Evolutionary conservation across 1,140 invertebrate species (phyloP).

Genomic region (Meloidogyne exigua): DNA sequence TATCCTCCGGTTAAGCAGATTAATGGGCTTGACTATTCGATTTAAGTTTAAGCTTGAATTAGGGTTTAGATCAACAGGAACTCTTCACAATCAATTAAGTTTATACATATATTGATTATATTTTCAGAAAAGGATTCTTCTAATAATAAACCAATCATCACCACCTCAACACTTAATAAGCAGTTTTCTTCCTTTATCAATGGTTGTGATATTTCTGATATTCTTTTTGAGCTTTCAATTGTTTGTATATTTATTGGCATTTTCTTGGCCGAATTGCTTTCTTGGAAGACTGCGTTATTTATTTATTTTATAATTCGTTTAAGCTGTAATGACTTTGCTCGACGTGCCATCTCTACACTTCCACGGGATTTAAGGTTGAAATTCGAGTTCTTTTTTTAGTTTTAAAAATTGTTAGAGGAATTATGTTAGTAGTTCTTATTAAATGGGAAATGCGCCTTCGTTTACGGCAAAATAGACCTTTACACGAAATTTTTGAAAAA

Average conservation of each 20-base stretch:
- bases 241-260: not conserved
- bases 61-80: too few relatives aligned
- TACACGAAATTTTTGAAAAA: slow-evolving; percentile 40
- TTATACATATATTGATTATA: too few relatives aligned
- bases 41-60: too few relatives aligned
- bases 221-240: slow-evolving; percentile 1
- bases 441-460: slow-evolving; percentile 35
- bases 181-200: not conserved
- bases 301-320: slow-evolving; percentile 30
- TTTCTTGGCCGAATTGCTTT: not conserved
- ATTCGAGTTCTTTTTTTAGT: not conserved
- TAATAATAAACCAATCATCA: not conserved
- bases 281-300: slow-evolving; percentile 12
- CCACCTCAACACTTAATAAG: not conserved
- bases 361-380: slow-evolving; percentile 34
- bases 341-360: slow-evolving; percentile 22
- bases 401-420: slow-evolving; percentile 22
- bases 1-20: too few relatives aligned
- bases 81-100: too few relatives aligned
- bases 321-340: slow-evolving; percentile 18
- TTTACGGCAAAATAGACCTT: slow-evolving; percentile 26
- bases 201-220: not conserved
- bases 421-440: slow-evolving; percentile 30
- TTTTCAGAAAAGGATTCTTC: not conserved
- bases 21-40: too few relatives aligned